A percentile compares a stretch with the other conserved stretches of the same genome.
phyloP scores from a whole-genome alignment of 2,888 invertebrate genomes.

The Pristionchus maxplancki region DNA sequence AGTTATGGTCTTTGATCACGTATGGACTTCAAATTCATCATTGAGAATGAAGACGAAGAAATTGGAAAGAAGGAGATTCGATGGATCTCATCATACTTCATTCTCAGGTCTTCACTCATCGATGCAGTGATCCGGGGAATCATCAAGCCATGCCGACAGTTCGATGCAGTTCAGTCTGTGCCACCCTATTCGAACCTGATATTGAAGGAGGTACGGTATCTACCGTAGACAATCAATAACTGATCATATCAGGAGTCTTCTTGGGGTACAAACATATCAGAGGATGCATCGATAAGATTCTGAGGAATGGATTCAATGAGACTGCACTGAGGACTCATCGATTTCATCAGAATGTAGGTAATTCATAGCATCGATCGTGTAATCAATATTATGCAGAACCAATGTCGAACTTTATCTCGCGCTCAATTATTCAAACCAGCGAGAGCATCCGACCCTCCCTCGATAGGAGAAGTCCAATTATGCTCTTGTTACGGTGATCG shows the following conservation, averaged over 20 bases:
- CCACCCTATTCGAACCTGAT: conserved; percentile 73
- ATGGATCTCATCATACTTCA: background rate
- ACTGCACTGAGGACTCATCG: conserved; percentile 75
- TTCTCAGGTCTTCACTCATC: conserved; percentile 72
- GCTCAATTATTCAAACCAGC: conserved; percentile 48
- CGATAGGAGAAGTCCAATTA: conserved; percentile 47
- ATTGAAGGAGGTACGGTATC: conserved; percentile 73
- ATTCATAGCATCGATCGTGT: background rate
- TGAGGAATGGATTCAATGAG: conserved; percentile 76
- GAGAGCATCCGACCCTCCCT: background rate
- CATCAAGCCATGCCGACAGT: conserved; percentile 72
- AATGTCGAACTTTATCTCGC: conserved; percentile 49
- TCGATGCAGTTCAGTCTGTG: conserved; percentile 67
- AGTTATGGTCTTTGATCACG: background rate
- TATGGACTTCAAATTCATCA: background rate
- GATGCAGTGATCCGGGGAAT: conserved; percentile 72
- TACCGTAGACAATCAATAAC: background rate
- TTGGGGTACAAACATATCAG: conserved; percentile 77
- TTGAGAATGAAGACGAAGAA: background rate
- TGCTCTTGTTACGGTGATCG: conserved; percentile 48
- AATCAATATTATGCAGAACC: conserved; percentile 22
- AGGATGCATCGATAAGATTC: conserved; percentile 74
- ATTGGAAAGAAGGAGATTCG: background rate
- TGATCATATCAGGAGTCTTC: conserved; percentile 71
- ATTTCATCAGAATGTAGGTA: conserved; percentile 68